Evolutionary conservation across 2,113 vertebrate species (phyloP).

Genomic region (Columba livia): DNA sequence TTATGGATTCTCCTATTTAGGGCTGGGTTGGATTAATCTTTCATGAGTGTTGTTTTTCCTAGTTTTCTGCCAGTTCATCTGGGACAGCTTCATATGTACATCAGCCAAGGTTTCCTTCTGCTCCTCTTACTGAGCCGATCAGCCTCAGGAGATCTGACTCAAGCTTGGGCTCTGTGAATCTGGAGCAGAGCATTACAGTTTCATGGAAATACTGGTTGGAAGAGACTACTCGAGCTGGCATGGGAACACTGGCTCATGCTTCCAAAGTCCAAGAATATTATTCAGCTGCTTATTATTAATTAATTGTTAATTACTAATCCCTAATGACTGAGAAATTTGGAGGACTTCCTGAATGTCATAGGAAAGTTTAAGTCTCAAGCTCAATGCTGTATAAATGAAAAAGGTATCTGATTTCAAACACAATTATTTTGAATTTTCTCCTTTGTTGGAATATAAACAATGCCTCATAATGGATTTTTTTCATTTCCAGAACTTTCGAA

Average conservation of each 20-base stretch:
- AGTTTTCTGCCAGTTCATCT: neutral
- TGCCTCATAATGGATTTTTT: neutral
- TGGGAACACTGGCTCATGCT: neutral
- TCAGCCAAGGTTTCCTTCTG: neutral
- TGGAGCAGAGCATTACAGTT: neutral
- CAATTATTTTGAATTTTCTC: neutral
- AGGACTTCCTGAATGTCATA: neutral
- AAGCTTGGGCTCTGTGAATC: neutral
- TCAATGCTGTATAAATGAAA: neutral
- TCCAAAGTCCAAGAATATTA: neutral
- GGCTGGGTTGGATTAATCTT: neutral
- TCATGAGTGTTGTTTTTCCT: neutral
- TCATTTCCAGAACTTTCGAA: neutral
- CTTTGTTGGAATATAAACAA: neutral
- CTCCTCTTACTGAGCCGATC: neutral
- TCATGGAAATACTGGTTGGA: neutral
- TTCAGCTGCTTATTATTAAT: neutral
- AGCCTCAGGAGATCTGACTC: conserved; percentile 5
- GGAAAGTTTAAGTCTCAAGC: neutral
- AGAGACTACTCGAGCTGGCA: neutral
- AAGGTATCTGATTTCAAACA: neutral
- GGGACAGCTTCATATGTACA: neutral
- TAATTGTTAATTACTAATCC: neutral
- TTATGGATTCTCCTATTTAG: neutral
- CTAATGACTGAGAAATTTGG: neutral